Percentiles rank a stretch among this genome's conserved stretches.
phyloP scores from a whole-genome alignment of 2,888 invertebrate genomes.

The Pteria penguin region DNA sequence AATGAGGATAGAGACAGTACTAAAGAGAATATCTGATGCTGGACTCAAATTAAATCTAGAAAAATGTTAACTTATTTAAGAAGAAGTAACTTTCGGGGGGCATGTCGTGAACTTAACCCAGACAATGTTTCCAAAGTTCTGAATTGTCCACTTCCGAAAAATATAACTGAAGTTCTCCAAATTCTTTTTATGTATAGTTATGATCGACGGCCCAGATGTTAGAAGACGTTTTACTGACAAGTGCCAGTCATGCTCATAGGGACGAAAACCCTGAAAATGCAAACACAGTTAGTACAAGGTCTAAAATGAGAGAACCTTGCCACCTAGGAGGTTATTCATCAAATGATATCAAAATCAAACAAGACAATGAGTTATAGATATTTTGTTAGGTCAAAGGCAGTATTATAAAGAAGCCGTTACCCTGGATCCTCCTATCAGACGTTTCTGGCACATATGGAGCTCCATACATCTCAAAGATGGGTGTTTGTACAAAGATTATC shows the following conservation, averaged over 20 bases:
- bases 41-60: conserved; percentile 43
- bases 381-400: background rate
- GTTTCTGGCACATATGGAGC: conserved; percentile 18
- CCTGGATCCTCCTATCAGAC: background rate
- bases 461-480: conserved; percentile 15
- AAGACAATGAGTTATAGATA: conserved; percentile 3
- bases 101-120: conserved; percentile 41
- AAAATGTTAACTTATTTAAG: conserved; percentile 43
- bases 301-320: background rate
- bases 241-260: background rate
- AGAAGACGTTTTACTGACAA: background rate
- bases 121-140: conserved; percentile 41
- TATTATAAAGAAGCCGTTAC: background rate
- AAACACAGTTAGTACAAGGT: background rate
- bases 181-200: conserved; percentile 44
- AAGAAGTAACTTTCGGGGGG: conserved; percentile 42
- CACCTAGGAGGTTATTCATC: background rate
- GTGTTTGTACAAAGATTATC: conserved; percentile 3
- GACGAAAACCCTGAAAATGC: background rate
- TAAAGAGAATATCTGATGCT: conserved; percentile 33
- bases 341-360: background rate
- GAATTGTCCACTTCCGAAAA: conserved; percentile 34
- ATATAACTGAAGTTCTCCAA: conserved; percentile 36
- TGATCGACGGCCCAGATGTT: conserved; percentile 31
- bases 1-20: conserved; percentile 32